phyloP scores from a whole-genome alignment of 2,888 invertebrate species.

The Melinaea marsaeus region DNA sequence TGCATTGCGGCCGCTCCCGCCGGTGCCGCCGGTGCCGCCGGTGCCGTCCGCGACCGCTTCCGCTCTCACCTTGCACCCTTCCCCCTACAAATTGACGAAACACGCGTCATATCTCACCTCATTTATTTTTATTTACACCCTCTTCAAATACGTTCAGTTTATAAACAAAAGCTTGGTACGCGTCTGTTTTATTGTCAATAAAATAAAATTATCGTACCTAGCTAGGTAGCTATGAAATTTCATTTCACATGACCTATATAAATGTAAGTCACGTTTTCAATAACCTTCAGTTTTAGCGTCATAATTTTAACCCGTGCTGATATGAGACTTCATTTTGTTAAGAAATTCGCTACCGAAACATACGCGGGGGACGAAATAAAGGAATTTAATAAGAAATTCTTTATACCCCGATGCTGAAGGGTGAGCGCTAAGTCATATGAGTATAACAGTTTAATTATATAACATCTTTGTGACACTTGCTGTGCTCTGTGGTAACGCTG shows the following conservation, averaged over 20 bases:
- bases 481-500: too few relatives aligned
- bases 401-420: conserved; percentile 21
- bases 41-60: conserved; percentile 36
- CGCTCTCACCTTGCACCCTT: conserved; percentile 26
- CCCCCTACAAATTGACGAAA: conserved; percentile 9
- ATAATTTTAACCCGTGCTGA: conserved; percentile 74
- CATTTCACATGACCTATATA: conserved; percentile 65
- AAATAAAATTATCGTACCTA: conserved; percentile 29
- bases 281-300: conserved; percentile 77
- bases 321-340: conserved; percentile 75
- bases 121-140: conserved; percentile 12
- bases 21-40: background rate
- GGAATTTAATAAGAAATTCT: conserved; percentile 26
- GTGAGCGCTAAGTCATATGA: conserved; percentile 13
- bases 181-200: conserved; percentile 33
- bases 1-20: conserved; percentile 45
- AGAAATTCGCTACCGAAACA: conserved; percentile 60
- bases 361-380: conserved; percentile 37
- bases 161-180: conserved; percentile 25
- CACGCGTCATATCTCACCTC: conserved; percentile 9
- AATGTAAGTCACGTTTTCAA: conserved; percentile 78
- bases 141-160: conserved; percentile 12
- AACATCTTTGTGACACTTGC: background rate
- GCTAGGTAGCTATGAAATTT: conserved; percentile 50
- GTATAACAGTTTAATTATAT: conserved; percentile 23